Percentiles rank a stretch among this genome's conserved stretches.
Evolutionary conservation across 2,113 vertebrate genomes (phyloP).

Genomic region (Caretta caretta): DNA sequence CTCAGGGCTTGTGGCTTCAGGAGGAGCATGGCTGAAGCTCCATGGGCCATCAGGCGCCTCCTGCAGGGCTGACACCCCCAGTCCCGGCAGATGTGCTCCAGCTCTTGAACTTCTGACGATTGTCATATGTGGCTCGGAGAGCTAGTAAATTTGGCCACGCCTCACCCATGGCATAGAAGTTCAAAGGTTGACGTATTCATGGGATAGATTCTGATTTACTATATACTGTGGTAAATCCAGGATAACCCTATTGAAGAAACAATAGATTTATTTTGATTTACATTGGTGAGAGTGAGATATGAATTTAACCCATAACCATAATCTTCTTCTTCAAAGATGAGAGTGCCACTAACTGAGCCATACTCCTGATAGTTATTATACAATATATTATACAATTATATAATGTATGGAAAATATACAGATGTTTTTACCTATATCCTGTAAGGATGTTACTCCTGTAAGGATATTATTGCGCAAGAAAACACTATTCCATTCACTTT

Average conservation of each 20-base stretch:
- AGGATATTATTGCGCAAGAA: not conserved
- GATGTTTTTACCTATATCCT: not conserved
- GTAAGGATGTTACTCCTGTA: not conserved
- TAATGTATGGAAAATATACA: not conserved
- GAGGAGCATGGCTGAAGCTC: no score
- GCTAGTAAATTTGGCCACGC: no score
- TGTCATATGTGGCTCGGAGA: no score
- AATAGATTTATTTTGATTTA: not conserved
- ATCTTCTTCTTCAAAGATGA: not conserved
- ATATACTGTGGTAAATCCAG: not conserved
- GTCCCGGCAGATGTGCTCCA: no score
- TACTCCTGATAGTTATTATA: not conserved
- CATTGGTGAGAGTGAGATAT: constrained; percentile 13
- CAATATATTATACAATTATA: not conserved
- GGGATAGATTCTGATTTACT: not conserved
- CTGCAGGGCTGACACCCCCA: no score
- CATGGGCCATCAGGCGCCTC: no score
- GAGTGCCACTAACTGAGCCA: not conserved
- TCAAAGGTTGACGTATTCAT: not conserved
- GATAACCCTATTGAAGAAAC: not conserved
- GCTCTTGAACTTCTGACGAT: no score
- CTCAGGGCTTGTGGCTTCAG: no score
- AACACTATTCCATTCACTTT: constrained; percentile 1
- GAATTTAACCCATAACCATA: constrained; percentile 17
- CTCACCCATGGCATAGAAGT: rapidly evolving